Percentiles rank a stretch among this genome's conserved stretches.
phyloP scores from a whole-genome alignment of 1,140 invertebrate genomes.

The Cydia pomonella region DNA sequence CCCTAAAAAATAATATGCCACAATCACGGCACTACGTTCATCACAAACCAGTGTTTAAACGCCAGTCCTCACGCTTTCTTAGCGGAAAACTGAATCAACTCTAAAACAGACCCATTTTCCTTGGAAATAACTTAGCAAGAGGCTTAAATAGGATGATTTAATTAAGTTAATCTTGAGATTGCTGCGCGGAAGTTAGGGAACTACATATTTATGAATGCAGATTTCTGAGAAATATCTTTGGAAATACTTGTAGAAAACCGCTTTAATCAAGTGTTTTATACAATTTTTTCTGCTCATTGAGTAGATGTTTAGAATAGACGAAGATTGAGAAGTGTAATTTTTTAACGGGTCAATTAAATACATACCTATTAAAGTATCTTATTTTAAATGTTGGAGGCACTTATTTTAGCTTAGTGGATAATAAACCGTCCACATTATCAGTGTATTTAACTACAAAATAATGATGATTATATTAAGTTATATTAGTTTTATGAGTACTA shows the following conservation, averaged over 20 bases:
- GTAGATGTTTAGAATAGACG: not conserved
- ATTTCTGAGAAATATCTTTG: slow-evolving; percentile 25
- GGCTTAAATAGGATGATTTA: slow-evolving; percentile 23
- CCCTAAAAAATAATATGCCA: not conserved
- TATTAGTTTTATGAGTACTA: too few relatives aligned
- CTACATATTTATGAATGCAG: slow-evolving; percentile 31
- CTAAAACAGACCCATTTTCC: not conserved
- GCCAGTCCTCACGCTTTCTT: not conserved
- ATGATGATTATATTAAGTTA: too few relatives aligned
- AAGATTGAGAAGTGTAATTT: too few relatives aligned
- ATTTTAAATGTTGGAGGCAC: too few relatives aligned
- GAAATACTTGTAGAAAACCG: not conserved
- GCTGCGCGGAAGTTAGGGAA: slow-evolving; percentile 5
- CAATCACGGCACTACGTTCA: not conserved
- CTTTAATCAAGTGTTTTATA: too few relatives aligned
- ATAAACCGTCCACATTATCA: too few relatives aligned
- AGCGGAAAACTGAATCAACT: not conserved
- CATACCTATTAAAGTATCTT: too few relatives aligned
- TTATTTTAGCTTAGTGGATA: too few relatives aligned
- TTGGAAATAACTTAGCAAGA: not conserved
- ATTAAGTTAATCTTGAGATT: slow-evolving; percentile 23
- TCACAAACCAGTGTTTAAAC: not conserved
- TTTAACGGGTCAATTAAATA: too few relatives aligned
- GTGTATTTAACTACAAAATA: too few relatives aligned
- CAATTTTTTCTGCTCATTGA: not conserved